phyloP scores from a whole-genome alignment of 2,113 vertebrate species.

The Lasiurus cinereus region DNA sequence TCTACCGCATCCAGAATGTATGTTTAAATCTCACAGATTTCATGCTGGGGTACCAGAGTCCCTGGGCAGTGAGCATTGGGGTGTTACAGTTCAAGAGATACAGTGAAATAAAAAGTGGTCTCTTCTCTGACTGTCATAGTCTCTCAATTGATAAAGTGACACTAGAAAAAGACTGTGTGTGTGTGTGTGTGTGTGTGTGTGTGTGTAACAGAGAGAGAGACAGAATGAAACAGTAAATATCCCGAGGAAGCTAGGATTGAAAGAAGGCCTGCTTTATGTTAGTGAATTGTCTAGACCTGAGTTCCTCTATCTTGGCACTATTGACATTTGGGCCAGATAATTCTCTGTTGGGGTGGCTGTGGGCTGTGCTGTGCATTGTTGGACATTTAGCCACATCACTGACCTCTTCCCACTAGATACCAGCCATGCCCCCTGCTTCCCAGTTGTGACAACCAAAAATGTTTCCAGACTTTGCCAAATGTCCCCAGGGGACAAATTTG shows the following conservation, averaged over 20 bases:
- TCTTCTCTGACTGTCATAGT: neutral
- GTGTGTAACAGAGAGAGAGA: neutral
- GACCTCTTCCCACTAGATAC: neutral
- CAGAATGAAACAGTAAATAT: neutral
- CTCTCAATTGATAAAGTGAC: neutral
- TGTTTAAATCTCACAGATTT: slow-evolving; percentile 76
- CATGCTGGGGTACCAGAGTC: slow-evolving; percentile 29
- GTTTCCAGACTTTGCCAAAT: neutral
- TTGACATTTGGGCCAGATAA: neutral
- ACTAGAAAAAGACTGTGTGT: neutral
- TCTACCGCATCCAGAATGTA: slow-evolving; percentile 61
- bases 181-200: neutral
- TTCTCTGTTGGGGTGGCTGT: neutral
- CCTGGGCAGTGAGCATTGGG: slow-evolving; percentile 39
- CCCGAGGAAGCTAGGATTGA: neutral
- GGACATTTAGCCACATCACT: neutral
- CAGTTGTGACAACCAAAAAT: neutral
- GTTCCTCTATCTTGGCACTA: neutral
- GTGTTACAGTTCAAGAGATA: slow-evolving; percentile 24
- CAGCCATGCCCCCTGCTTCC: neutral
- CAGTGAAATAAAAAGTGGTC: slow-evolving; percentile 24
- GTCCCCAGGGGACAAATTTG: neutral
- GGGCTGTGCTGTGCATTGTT: neutral
- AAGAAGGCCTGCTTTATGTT: neutral
- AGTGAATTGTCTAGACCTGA: neutral